A percentile compares a stretch with the other conserved stretches of the same genome.
These are phyloP conservation scores for Cerastis leucographa DNA, from an alignment of 2,888 invertebrate species.

Conservation along the genomic window DNA sequence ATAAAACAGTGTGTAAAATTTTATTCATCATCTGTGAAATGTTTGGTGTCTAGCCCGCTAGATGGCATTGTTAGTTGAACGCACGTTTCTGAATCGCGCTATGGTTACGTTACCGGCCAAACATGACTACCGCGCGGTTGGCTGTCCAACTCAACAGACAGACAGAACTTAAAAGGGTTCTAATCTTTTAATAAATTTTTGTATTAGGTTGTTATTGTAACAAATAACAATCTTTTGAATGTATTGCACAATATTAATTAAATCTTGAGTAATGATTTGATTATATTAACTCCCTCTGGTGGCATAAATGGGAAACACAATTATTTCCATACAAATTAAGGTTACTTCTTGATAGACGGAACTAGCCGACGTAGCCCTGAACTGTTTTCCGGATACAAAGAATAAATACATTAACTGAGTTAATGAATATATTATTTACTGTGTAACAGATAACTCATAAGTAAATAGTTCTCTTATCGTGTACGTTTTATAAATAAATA, in stretches of 20 bases:
- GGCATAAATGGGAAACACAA: neutral
- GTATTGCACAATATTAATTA: neutral
- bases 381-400: neutral
- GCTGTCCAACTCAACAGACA: neutral
- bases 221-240: neutral
- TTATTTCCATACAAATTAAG: neutral
- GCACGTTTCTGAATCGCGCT: conserved; percentile 44
- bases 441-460: neutral
- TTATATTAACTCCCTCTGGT: neutral
- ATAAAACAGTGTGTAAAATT: neutral
- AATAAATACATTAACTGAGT: neutral
- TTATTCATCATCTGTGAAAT: neutral
- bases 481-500: too few relatives aligned
- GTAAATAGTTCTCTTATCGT: neutral
- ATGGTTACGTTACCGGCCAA: conserved; percentile 41
- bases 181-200: neutral
- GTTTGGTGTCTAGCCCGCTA: neutral
- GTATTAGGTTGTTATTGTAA: neutral
- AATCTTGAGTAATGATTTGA: neutral
- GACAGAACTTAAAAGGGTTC: neutral
- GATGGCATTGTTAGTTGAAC: conserved; percentile 36
- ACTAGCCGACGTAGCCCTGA: too few relatives aligned
- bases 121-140: conserved; percentile 11
- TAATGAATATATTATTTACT: neutral
- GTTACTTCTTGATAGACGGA: too few relatives aligned